phyloP scores from a whole-genome alignment of 1,140 invertebrate genomes.

The Trachelipus rathkii region DNA sequence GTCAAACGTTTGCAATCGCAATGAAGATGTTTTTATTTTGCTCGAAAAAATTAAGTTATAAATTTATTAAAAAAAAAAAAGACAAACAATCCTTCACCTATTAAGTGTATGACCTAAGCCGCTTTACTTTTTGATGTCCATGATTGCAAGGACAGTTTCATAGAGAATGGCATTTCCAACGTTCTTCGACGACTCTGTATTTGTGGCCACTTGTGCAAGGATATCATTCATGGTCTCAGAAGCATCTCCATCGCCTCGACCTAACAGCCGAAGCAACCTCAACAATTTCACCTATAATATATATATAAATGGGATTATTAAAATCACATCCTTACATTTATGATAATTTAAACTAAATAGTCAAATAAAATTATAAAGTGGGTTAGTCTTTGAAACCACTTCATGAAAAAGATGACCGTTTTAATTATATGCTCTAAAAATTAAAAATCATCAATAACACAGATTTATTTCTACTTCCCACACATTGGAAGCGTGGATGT shows the following conservation, averaged over 20 bases:
- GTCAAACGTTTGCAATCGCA: too few relatives aligned
- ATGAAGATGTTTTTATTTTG: too few relatives aligned
- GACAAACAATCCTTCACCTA: too few relatives aligned
- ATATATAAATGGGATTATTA: background rate
- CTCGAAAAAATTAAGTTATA: too few relatives aligned
- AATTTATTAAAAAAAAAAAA: too few relatives aligned
- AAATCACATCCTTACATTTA: too few relatives aligned
- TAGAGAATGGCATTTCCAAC: slow-evolving; percentile 97
- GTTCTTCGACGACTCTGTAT: slow-evolving; percentile 97
- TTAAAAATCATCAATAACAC: too few relatives aligned
- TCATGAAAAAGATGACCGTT: too few relatives aligned
- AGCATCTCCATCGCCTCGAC: slow-evolving; percentile 89
- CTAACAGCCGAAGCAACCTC: slow-evolving; percentile 85
- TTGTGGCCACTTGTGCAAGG: slow-evolving; percentile 94
- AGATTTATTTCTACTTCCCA: too few relatives aligned
- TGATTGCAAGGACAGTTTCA: slow-evolving; percentile 95
- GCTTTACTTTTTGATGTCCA: slow-evolving; percentile 96
- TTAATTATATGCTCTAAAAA: too few relatives aligned
- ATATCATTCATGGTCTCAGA: slow-evolving; percentile 99
- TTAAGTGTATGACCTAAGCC: slow-evolving; percentile 58
- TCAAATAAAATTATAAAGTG: background rate
- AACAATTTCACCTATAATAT: slow-evolving; percentile 86
- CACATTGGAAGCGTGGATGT: too few relatives aligned
- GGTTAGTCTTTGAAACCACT: background rate
- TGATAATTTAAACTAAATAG: too few relatives aligned